phyloP scores from a whole-genome alignment of 2,113 vertebrate genomes.

The Erythrolamprus reginae region DNA sequence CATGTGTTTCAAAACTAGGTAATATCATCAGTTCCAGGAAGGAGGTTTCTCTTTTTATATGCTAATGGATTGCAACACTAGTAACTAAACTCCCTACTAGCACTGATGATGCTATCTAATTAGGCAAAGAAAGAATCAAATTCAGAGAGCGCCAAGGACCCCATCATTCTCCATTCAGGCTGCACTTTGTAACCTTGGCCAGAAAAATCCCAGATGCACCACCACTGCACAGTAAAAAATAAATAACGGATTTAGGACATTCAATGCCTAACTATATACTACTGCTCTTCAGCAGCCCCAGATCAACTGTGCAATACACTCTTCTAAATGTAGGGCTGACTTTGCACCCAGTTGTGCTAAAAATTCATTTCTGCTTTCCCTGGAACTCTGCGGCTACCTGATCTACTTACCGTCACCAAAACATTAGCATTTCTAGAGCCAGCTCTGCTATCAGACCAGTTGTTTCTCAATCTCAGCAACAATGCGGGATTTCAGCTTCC shows the following conservation, averaged over 20 bases:
- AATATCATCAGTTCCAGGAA: not conserved
- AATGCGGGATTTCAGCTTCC: not conserved
- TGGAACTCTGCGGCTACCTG: not conserved
- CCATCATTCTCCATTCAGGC: not conserved
- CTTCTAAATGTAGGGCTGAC: not conserved
- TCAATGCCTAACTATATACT: not conserved
- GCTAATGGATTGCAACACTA: not conserved
- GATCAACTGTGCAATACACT: not conserved
- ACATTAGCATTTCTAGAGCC: not conserved
- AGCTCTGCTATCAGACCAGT: not conserved
- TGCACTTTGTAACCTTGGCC: not conserved
- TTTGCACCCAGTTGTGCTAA: not conserved
- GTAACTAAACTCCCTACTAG: not conserved
- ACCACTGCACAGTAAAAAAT: not conserved
- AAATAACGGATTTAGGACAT: not conserved
- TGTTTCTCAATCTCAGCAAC: not conserved
- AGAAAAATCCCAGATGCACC: not conserved
- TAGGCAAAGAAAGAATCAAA: no score
- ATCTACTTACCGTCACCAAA: not conserved
- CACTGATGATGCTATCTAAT: no score
- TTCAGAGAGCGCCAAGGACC: no score
- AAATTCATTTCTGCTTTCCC: not conserved
- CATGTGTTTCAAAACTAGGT: not conserved
- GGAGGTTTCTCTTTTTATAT: not conserved
- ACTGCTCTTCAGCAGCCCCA: not conserved